phyloP scores from a whole-genome alignment of 1,140 invertebrate genomes.

The Trigoniulus corallinus region DNA sequence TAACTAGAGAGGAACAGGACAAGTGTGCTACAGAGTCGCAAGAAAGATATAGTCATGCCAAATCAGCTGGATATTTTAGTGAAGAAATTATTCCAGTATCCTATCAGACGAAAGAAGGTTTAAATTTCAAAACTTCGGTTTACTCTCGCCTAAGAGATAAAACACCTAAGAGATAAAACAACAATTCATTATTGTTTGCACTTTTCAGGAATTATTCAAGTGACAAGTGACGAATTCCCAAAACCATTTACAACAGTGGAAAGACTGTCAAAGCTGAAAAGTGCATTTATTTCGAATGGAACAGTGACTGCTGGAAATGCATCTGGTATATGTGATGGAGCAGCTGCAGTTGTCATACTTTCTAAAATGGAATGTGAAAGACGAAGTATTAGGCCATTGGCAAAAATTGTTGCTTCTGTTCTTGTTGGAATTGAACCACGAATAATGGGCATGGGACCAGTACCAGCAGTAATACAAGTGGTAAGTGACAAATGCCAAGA shows the following conservation, averaged over 20 bases:
- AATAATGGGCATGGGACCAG: conserved; percentile 61
- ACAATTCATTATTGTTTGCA: not conserved
- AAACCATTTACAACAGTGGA: conserved; percentile 39
- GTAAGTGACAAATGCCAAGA: no score
- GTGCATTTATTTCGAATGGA: conserved; percentile 46
- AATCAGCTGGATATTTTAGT: conserved; percentile 44
- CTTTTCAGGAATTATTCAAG: conserved; percentile 1
- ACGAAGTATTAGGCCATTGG: conserved; percentile 36
- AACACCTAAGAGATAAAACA: not conserved
- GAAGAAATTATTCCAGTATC: conserved; percentile 50
- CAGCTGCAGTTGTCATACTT: conserved; percentile 58
- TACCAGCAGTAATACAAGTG: conserved; percentile 43
- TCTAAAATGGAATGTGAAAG: conserved; percentile 33
- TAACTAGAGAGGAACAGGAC: conserved; percentile 59
- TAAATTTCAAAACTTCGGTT: not conserved
- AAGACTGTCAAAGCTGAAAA: conserved; percentile 38
- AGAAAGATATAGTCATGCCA: conserved; percentile 42
- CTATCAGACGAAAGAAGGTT: conserved; percentile 31
- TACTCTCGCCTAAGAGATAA: not conserved
- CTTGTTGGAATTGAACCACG: conserved; percentile 49
- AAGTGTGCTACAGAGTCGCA: conserved; percentile 54
- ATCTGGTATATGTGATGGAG: conserved; percentile 72
- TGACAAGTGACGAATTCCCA: conserved; percentile 47
- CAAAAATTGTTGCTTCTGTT: conserved; percentile 44
- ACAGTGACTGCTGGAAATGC: conserved; percentile 57